A percentile compares a stretch with the other conserved stretches of the same genome.
Conservation (phyloP, 2,113 vertebrate genomes). For the Ploceus nigricollis region DNA sequence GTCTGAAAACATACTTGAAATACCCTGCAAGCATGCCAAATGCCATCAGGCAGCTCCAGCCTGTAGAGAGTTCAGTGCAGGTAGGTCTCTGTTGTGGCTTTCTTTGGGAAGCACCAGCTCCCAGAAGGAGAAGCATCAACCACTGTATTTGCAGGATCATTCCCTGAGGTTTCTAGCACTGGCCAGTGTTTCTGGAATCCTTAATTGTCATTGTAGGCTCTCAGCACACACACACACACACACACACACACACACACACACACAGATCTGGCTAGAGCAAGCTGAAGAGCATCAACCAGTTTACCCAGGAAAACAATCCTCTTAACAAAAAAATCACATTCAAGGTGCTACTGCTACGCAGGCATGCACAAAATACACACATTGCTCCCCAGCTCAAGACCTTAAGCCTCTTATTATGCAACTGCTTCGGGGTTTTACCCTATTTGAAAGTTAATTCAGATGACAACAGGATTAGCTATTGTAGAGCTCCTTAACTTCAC, state of each 20-base stretch:
- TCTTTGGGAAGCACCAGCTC: neutral
- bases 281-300: neutral
- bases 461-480: slow-evolving; percentile 70
- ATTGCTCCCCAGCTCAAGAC: neutral
- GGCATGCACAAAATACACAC: neutral
- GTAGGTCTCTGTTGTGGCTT: neutral
- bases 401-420: slow-evolving; percentile 25
- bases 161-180: neutral
- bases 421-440: neutral
- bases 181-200: neutral
- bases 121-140: neutral
- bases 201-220: neutral
- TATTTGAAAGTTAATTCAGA: slow-evolving; percentile 65
- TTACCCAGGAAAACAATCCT: neutral
- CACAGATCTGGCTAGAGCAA: neutral
- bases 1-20: neutral
- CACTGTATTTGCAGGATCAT: neutral
- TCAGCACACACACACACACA: neutral
- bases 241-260: neutral
- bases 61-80: fast-evolving
- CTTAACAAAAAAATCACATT: neutral
- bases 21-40: neutral
- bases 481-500: slow-evolving; percentile 47
- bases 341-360: neutral
- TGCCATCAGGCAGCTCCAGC: neutral